phyloP scores from a whole-genome alignment of 2,888 invertebrate genomes.

The Drosophila tanythrix region DNA sequence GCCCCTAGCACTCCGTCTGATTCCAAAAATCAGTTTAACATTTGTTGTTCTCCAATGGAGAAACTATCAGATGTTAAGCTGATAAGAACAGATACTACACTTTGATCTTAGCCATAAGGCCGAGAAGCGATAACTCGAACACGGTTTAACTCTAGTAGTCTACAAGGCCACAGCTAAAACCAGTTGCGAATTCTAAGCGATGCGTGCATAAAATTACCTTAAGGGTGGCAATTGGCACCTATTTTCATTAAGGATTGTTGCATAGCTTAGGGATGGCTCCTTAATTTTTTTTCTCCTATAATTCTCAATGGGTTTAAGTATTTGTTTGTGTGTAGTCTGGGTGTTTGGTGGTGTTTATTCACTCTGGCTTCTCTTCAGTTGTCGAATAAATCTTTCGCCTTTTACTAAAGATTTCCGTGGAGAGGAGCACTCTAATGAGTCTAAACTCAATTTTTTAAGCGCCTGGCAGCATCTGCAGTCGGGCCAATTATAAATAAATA shows the following conservation, averaged over 20 bases:
- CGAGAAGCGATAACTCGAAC: slow-evolving; percentile 18
- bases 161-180: background rate
- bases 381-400: slow-evolving; percentile 90
- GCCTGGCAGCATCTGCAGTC: slow-evolving; percentile 10
- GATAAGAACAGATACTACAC: slow-evolving; percentile 49
- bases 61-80: slow-evolving; percentile 52
- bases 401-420: slow-evolving; percentile 91
- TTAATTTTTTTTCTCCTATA: background rate
- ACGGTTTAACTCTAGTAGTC: accelerated
- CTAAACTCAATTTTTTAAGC: background rate
- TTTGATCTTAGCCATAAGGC: slow-evolving; percentile 41
- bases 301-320: background rate
- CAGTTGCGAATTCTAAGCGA: slow-evolving; percentile 17
- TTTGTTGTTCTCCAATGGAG: slow-evolving; percentile 48
- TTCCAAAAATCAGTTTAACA: slow-evolving; percentile 41
- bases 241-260: background rate
- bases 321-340: background rate
- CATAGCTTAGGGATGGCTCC: background rate
- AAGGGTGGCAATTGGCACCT: background rate
- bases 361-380: slow-evolving; percentile 88
- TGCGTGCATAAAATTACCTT: background rate
- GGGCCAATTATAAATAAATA: slow-evolving; percentile 15
- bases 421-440: slow-evolving; percentile 87
- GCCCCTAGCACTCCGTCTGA: slow-evolving; percentile 28
- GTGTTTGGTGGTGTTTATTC: background rate